phyloP scores from a whole-genome alignment of 2,113 vertebrate genomes.

The Oceanites oceanicus region DNA sequence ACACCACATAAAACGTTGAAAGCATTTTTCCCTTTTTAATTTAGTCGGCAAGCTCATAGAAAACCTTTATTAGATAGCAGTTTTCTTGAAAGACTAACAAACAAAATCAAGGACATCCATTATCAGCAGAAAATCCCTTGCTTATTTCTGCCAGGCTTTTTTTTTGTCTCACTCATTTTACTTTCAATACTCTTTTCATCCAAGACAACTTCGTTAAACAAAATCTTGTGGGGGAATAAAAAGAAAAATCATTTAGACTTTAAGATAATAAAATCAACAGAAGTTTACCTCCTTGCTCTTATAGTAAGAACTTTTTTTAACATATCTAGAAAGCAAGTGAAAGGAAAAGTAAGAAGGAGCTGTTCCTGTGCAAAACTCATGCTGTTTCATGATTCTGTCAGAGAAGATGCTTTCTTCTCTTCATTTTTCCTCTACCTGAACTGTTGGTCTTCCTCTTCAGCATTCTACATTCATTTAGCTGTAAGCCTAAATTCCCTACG shows the following conservation, averaged over 20 bases:
- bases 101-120: constrained; percentile 32
- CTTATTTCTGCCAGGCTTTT: not conserved
- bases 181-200: constrained; percentile 18
- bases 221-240: not conserved
- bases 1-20: not conserved
- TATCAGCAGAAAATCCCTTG: constrained; percentile 24
- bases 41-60: not conserved
- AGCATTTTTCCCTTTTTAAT: not conserved
- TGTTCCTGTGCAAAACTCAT: not conserved
- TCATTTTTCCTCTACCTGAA: constrained; percentile 4
- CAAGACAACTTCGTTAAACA: not conserved
- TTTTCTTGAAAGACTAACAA: constrained; percentile 27
- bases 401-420: not conserved
- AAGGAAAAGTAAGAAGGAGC: not conserved
- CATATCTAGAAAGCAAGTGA: not conserved
- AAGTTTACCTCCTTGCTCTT: not conserved
- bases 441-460: constrained; percentile 26
- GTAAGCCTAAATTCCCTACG: constrained; percentile 34
- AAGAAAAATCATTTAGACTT: not conserved
- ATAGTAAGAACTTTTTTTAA: not conserved
- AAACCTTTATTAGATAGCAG: constrained; percentile 6
- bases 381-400: not conserved
- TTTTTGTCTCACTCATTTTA: not conserved
- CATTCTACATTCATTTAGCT: constrained; percentile 56
- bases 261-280: not conserved